Conservation (phyloP, 2,113 vertebrate genomes). For the Pimephales promelas region DNA sequence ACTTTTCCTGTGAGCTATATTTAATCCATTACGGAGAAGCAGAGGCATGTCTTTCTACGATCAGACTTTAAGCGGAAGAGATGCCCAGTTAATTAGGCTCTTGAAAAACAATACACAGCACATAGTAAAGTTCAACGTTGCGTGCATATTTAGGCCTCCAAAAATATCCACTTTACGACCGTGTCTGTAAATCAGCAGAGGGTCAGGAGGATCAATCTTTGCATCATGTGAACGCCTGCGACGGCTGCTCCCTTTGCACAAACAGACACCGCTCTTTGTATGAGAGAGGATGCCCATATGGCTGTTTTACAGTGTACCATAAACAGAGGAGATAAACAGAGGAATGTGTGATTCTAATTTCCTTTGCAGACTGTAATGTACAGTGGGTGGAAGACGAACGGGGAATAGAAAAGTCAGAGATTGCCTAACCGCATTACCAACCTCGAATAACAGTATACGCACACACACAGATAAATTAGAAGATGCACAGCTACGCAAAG, state of each 20-base stretch:
- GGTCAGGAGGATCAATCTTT: constrained; percentile 20
- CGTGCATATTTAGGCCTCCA: not conserved
- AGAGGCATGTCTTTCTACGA: constrained; percentile 44
- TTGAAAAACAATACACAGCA: constrained; percentile 3
- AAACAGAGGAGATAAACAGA: constrained; percentile 41
- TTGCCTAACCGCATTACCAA: constrained; percentile 15
- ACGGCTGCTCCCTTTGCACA: not conserved
- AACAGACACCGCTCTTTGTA: not conserved
- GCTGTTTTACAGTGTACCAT: constrained; percentile 34
- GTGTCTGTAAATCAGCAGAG: constrained; percentile 24
- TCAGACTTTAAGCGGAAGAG: constrained; percentile 35
- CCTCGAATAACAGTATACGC: not conserved
- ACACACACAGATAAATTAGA: constrained; percentile 10
- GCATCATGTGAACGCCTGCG: constrained; percentile 18
- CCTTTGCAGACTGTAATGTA: constrained; percentile 9
- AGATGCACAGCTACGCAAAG: not conserved
- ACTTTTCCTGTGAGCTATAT: constrained; percentile 36
- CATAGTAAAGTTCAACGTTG: not conserved
- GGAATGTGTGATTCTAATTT: constrained; percentile 49
- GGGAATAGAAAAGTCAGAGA: constrained; percentile 31
- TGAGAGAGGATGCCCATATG: constrained; percentile 34
- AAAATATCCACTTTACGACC: constrained; percentile 6
- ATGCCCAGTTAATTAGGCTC: constrained; percentile 37
- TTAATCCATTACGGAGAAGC: constrained; percentile 53
- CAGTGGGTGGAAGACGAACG: constrained; percentile 33